A percentile compares a stretch with the other conserved stretches of the same genome.
These are phyloP conservation scores for Theristicus caerulescens DNA, from an alignment of 2,113 vertebrate genomes.

Conservation along the genomic window DNA sequence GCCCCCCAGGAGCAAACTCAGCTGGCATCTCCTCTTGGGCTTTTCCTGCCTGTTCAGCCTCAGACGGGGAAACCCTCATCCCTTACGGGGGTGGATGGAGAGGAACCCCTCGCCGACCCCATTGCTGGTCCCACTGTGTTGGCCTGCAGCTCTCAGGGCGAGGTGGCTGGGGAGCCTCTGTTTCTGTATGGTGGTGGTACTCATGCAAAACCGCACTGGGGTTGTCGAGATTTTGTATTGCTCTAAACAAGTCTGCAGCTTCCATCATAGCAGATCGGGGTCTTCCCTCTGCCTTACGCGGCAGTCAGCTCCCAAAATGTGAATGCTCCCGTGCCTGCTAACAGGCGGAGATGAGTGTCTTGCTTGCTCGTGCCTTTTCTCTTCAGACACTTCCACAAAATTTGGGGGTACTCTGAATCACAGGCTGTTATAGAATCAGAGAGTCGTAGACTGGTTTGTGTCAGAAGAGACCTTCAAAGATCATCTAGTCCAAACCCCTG, in stretches of 20 bases:
- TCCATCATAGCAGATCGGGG: accelerated
- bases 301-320: background rate
- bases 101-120: background rate
- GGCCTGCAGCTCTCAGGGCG: background rate
- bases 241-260: background rate
- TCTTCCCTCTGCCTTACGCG: background rate
- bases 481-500: background rate
- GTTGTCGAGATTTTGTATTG: background rate
- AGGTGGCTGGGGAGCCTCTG: accelerated
- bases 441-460: background rate
- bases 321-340: accelerated
- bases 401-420: accelerated
- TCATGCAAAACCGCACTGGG: background rate
- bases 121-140: accelerated
- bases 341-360: background rate
- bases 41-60: background rate
- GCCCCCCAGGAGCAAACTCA: background rate
- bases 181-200: background rate
- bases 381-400: background rate
- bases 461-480: background rate
- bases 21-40: background rate
- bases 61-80: background rate
- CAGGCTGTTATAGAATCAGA: accelerated
- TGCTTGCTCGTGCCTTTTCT: background rate
- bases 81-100: too few species aligned